A percentile compares a stretch with the other conserved stretches of the same genome.
Conservation (phyloP, 2,888 invertebrate species). For the Oligia fasciuncula region DNA sequence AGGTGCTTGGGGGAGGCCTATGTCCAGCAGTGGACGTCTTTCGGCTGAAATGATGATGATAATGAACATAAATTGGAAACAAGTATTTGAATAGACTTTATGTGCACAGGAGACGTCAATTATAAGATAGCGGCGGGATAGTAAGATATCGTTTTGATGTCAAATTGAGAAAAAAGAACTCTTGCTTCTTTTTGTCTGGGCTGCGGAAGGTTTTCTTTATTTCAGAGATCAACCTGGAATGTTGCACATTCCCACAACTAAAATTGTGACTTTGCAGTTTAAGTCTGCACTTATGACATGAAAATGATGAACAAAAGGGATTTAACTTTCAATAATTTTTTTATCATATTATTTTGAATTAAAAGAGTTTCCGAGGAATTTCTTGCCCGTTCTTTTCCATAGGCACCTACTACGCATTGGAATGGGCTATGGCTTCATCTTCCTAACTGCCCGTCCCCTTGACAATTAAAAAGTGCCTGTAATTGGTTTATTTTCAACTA, state of each 20-base stretch:
- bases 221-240: background rate
- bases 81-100: background rate
- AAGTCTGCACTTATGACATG: background rate
- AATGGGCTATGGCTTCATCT: no score
- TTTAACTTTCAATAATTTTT: background rate
- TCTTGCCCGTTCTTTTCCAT: no score
- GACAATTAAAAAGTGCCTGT: background rate
- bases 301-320: background rate
- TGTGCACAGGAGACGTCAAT: background rate
- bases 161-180: background rate
- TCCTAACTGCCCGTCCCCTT: background rate
- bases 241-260: background rate
- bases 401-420: no score
- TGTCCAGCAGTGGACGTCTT: no score
- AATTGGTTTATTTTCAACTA: background rate
- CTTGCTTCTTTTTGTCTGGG: background rate
- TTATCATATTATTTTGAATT: no score
- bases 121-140: constrained; percentile 16
- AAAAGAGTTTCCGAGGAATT: no score
- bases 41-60: no score
- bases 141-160: background rate
- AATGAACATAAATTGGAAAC: background rate
- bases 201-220: background rate
- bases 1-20: no score
- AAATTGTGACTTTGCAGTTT: background rate